Evolutionary conservation across 2,888 invertebrate genomes (phyloP).

Genomic region (Tetragonula carbonaria): DNA sequence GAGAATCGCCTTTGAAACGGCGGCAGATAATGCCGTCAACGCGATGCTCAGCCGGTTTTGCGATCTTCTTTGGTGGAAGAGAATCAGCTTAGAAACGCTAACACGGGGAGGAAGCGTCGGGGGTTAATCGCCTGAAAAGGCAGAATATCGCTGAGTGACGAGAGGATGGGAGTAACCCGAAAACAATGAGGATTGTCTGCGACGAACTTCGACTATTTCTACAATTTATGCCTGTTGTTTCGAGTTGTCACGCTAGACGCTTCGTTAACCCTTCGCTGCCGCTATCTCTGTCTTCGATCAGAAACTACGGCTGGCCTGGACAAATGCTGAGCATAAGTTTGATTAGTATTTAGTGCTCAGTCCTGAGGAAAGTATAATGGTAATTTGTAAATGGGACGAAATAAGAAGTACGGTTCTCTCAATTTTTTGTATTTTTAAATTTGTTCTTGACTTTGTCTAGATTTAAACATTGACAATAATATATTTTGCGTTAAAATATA

Average conservation of each 20-base stretch:
- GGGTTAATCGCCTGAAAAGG: conserved; percentile 57
- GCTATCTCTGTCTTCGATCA: neutral
- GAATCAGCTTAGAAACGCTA: conserved; percentile 42
- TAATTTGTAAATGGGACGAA: neutral
- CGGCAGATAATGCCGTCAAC: conserved; percentile 45
- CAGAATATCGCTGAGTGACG: conserved; percentile 12
- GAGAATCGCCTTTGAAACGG: conserved; percentile 25
- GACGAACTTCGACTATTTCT: neutral
- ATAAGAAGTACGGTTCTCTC: neutral
- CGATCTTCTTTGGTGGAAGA: conserved; percentile 25
- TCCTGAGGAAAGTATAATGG: neutral
- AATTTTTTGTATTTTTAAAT: neutral
- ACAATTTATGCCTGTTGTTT: neutral
- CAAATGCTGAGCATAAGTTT: neutral
- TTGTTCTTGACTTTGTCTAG: neutral
- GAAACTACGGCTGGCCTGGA: neutral
- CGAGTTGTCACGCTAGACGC: neutral
- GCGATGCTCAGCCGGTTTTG: conserved; percentile 47
- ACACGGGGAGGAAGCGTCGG: conserved; percentile 15
- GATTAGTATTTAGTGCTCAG: neutral
- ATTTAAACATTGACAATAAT: too few relatives aligned
- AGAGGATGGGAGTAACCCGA: neutral
- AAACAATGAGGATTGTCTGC: neutral
- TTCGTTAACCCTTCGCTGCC: neutral
- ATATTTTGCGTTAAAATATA: too few relatives aligned